These are phyloP conservation scores for Sebastolobus alascanus DNA, from an alignment of 2,797 vertebrate genomes.

Conservation along the genomic window DNA sequence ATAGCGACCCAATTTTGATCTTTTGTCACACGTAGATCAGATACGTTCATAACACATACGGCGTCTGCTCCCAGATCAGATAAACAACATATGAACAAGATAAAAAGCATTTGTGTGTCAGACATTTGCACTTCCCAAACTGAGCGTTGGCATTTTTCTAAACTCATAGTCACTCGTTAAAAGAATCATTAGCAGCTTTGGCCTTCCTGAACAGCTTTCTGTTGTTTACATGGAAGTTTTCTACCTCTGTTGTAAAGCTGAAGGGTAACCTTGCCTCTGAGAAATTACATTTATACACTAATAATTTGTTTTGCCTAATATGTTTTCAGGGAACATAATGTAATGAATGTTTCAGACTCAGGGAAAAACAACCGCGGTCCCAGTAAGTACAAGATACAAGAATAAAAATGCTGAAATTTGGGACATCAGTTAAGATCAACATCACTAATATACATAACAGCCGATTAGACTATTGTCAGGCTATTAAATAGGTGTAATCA, in stretches of 20 bases:
- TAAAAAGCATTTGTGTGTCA: slow-evolving; percentile 21
- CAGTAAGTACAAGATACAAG: not conserved
- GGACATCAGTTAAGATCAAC: not conserved
- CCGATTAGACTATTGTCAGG: not conserved
- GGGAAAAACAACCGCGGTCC: not conserved
- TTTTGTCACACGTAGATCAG: slow-evolving; percentile 38
- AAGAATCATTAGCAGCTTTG: slow-evolving; percentile 8
- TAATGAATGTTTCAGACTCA: not conserved
- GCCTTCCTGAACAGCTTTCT: slow-evolving; percentile 10
- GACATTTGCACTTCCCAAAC: slow-evolving; percentile 6
- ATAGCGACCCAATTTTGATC: slow-evolving; percentile 20
- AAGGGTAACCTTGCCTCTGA: slow-evolving; percentile 7
- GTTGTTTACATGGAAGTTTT: slow-evolving; percentile 14
- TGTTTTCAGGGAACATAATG: not conserved
- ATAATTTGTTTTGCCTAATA: slow-evolving; percentile 5
- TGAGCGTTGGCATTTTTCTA: not conserved
- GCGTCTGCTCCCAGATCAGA: slow-evolving; percentile 4
- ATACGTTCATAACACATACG: slow-evolving; percentile 8
- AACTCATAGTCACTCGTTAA: slow-evolving; percentile 13
- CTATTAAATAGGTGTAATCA: not conserved
- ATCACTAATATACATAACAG: not conserved
- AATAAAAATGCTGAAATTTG: not conserved
- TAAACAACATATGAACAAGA: slow-evolving; percentile 28
- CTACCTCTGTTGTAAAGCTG: slow-evolving; percentile 11
- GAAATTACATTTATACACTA: slow-evolving; percentile 7